These are phyloP conservation scores for Littorina saxatilis DNA, from an alignment of 1,140 invertebrate genomes.

Conservation along the genomic window DNA sequence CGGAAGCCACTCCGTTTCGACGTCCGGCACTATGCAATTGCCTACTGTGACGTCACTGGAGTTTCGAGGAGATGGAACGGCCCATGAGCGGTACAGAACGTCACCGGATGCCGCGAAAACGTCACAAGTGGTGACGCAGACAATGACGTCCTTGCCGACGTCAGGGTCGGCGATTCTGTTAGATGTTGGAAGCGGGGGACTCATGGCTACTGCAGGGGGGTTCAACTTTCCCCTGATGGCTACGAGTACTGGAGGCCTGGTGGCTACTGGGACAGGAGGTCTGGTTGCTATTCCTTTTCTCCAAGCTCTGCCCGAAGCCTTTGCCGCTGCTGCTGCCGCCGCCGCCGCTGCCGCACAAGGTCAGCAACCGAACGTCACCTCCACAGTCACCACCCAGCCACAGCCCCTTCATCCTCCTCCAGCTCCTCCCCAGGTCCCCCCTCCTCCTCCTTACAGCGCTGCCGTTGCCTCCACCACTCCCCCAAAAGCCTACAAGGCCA, in stretches of 20 bases:
- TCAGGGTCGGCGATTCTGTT: conserved; percentile 16
- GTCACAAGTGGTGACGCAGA: background rate
- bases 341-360: background rate
- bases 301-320: conserved; percentile 30
- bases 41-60: conserved; percentile 16
- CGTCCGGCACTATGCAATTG: background rate
- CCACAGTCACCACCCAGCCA: background rate
- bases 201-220: background rate
- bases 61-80: background rate
- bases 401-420: background rate
- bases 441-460: background rate
- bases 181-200: background rate
- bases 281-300: conserved; percentile 45
- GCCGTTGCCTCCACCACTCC: background rate
- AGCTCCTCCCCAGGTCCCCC: background rate
- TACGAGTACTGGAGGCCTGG: no score
- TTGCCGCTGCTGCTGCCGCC: conserved; percentile 2
- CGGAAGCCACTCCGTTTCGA: background rate
- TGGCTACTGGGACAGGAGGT: conserved; percentile 10
- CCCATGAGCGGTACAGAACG: background rate
- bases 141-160: conserved; percentile 4
- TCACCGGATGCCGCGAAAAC: no score
- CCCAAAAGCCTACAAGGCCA: conserved; percentile 31
- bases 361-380: background rate
- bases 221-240: conserved; percentile 37